These are phyloP conservation scores for Pterostichus madidus DNA, from an alignment of 2,888 invertebrate species.

Conservation along the genomic window DNA sequence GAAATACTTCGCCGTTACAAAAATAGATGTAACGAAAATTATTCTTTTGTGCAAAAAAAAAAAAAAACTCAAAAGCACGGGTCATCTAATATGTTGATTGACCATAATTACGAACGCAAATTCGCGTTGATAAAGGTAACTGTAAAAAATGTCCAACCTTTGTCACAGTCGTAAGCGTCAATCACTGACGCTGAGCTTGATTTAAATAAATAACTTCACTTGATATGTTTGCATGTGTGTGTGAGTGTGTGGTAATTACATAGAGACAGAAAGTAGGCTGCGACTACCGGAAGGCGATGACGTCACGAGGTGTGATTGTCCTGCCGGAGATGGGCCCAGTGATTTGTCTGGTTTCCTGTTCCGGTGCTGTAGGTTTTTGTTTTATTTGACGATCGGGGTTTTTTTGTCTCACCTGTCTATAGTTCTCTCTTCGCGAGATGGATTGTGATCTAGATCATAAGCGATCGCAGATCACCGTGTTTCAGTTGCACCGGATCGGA, in stretches of 20 bases:
- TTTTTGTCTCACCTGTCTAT: slow-evolving; percentile 51
- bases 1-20: too few relatives aligned
- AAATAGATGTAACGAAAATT: too few relatives aligned
- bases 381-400: slow-evolving; percentile 37
- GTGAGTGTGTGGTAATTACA: slow-evolving; percentile 30
- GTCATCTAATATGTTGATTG: slow-evolving; percentile 45
- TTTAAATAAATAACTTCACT: slow-evolving; percentile 54
- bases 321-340: slow-evolving; percentile 67
- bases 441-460: not conserved
- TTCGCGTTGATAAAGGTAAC: slow-evolving; percentile 56
- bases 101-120: slow-evolving; percentile 23
- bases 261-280: slow-evolving; percentile 57
- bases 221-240: slow-evolving; percentile 4
- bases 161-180: slow-evolving; percentile 31
- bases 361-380: slow-evolving; percentile 59
- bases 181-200: slow-evolving; percentile 2
- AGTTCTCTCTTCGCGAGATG: too few relatives aligned
- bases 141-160: slow-evolving; percentile 62
- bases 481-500: slow-evolving; percentile 28
- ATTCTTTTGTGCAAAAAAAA: slow-evolving; percentile 24
- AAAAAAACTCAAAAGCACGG: slow-evolving; percentile 2
- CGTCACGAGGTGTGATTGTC: slow-evolving; percentile 67
- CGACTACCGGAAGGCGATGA: slow-evolving; percentile 64
- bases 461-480: slow-evolving; percentile 15
- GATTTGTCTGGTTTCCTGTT: slow-evolving; percentile 67